Conservation (phyloP, 2,113 vertebrate genomes). For the Emydura subglobosa region DNA sequence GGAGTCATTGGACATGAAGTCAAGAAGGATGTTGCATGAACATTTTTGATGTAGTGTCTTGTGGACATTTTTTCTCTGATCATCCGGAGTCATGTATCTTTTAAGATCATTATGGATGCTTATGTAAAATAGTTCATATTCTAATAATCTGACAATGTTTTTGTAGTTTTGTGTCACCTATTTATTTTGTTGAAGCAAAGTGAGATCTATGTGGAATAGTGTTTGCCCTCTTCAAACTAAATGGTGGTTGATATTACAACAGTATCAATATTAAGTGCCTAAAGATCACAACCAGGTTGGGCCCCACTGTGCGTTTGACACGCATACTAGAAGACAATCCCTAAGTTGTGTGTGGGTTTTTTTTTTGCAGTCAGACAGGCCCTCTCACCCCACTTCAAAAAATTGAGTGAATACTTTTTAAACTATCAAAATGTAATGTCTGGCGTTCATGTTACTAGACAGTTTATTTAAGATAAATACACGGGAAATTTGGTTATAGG, state of each 20-base stretch:
- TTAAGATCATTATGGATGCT: rapidly evolving
- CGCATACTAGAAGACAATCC: background rate
- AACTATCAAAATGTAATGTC: too few species aligned
- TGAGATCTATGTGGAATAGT: background rate
- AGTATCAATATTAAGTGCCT: background rate
- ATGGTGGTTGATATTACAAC: background rate
- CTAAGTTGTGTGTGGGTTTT: background rate
- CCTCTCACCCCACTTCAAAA: too few species aligned
- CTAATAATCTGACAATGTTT: background rate
- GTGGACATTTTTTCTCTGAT: background rate
- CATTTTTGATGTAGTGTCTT: background rate
- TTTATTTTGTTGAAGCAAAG: background rate
- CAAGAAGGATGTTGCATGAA: background rate
- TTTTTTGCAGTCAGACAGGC: too few species aligned
- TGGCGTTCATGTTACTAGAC: too few species aligned
- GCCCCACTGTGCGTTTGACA: background rate
- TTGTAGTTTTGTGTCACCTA: background rate
- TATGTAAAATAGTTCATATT: background rate
- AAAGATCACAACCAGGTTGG: background rate
- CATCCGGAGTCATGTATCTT: background rate
- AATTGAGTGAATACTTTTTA: too few species aligned
- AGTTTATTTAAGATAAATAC: too few species aligned
- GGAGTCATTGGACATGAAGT: background rate
- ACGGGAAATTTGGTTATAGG: background rate
- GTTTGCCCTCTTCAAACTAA: background rate